Evolutionary conservation across 2,888 invertebrate genomes (phyloP), one percentile per base, ranked within the genome.

Genomic region (Limenitis camilla): DNA sequence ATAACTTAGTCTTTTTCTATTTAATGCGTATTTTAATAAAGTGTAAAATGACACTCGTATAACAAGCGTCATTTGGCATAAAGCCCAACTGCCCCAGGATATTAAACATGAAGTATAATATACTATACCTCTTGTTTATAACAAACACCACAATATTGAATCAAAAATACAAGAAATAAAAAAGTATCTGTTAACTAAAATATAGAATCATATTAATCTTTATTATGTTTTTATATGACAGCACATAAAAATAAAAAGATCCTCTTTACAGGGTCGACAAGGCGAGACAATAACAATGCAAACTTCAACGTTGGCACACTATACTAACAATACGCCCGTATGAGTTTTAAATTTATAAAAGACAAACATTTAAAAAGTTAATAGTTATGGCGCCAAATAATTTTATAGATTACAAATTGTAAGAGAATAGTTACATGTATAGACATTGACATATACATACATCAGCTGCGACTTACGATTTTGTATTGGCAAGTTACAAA

Each of bases 21-120:
- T 6, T 28, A 40, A 45, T 40, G 38, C 46, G 9, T 38, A 40
- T 53, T 46, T 43, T 43, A 46, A 50, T 33, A 41, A 42, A 29
- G 33, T 40, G 49, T 36, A 49, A 31, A 49, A 50, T 43, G 41
- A 48, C 41, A 52, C 62, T 8, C 30, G 41, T 53, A 41, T 33
- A 44, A 47, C 40, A 43, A 51, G 29, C 46, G 43, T 61, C 61
- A 66, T 68, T 75, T 83, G 82, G 81, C 81, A 72, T 53, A 55
- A 49, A 49, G 57, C 74, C 79, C 79, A 81, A 76, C 76, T 47
- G 43, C 49, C 47, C 56, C 49, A 59, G 53, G 52, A 59, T 51
- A 30, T 42, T 19, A 11, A 9, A 19, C 11, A 10, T 45, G 36
- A 19, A 19, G 19, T 19, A 19, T 19, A 3, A 19, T n/a, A n/a